Conservation (phyloP, 2,113 vertebrate genomes). For the Takifugu bimaculatus region DNA sequence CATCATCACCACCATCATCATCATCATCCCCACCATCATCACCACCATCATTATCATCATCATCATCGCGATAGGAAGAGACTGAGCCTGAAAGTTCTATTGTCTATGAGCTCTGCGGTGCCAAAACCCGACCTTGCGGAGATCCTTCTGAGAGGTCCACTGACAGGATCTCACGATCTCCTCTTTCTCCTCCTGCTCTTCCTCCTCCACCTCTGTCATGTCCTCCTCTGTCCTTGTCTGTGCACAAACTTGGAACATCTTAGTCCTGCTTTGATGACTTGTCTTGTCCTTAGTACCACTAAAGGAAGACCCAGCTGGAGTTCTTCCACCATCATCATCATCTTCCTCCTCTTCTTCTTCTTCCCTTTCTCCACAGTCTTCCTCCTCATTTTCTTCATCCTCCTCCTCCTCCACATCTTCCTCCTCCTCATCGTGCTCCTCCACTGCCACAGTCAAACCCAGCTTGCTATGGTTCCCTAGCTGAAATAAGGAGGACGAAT, state of each 20-base stretch:
- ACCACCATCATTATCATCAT: too few relatives aligned
- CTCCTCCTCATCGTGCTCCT: conserved; percentile 76
- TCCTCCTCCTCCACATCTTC: conserved; percentile 59
- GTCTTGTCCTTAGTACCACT: conserved; percentile 54
- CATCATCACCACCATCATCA: too few relatives aligned
- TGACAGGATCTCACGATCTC: conserved; percentile 50
- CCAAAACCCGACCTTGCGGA: conserved; percentile 49
- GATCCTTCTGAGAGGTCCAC: conserved; percentile 63
- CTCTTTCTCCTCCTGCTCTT: conserved; percentile 66
- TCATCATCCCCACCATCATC: too few relatives aligned
- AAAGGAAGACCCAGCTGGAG: conserved; percentile 50
- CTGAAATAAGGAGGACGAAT: conserved; percentile 60
- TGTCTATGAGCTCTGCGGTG: conserved; percentile 55
- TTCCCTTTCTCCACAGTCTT: conserved; percentile 10
- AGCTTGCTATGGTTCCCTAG: conserved; percentile 65
- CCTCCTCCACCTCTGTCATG: conserved; percentile 37
- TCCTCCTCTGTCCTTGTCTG: conserved; percentile 67
- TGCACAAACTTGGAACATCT: conserved; percentile 30
- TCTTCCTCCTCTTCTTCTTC: conserved; percentile 30
- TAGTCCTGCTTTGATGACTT: conserved; percentile 63
- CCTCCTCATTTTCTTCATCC: conserved; percentile 29
- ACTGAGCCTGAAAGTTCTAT: conserved; percentile 10
- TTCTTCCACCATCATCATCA: conserved; percentile 21
- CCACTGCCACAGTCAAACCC: conserved; percentile 54
- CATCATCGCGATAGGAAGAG: neutral